Base-by-base conservation (phyloP, 2,113 vertebrate genomes). In the Baryphthengus martii region DNA sequence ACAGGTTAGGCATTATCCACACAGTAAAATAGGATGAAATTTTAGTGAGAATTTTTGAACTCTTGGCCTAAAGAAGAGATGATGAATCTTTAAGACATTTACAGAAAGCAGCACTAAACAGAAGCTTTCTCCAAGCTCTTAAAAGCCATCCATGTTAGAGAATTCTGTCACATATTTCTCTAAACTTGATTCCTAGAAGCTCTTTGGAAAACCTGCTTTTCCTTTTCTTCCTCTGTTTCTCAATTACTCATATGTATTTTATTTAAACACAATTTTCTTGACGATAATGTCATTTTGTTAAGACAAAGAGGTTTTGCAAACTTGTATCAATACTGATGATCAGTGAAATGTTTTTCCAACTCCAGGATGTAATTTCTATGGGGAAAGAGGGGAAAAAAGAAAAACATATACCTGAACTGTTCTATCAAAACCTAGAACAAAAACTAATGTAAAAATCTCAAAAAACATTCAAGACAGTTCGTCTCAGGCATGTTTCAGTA, bases 341-440 rank as follows among this genome's bases (percentile, higher is more conserved):
- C 28, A 71, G 4, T 35, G 33, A 72, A 72, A 72, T 17, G 7
- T 2, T 77, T 58, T 90, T 92, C 25, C 2, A 9, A 14, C 11
- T 66, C 52, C 13, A 52, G 7, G 6, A 55, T 37, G 7, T 31
- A 39, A 75, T 40, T 61, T 80, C 11, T 21, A 59, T 10, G 11
- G 14, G 29, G 17, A 24, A 35, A 20, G 5, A 39, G 6, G 4
- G 6, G n/a, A 61, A 33, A 56, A 56, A 33, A 33, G 12, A 25
- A 40, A 74, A 7, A 0, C 10, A 20, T 5, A 1, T 10, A 4
- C 21, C 15, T 67, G 10, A 74, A 47, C 8, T 29, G 4, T 71
- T 85, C 55, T 24, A 17, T 45, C 3, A 8, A 84, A 87, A 93
- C 31, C 19, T 49, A 35, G 31, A 67, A 63, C 11, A 25, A 55